Conservation (phyloP, 2,113 vertebrate genomes). For the Triplophysa rosa region DNA sequence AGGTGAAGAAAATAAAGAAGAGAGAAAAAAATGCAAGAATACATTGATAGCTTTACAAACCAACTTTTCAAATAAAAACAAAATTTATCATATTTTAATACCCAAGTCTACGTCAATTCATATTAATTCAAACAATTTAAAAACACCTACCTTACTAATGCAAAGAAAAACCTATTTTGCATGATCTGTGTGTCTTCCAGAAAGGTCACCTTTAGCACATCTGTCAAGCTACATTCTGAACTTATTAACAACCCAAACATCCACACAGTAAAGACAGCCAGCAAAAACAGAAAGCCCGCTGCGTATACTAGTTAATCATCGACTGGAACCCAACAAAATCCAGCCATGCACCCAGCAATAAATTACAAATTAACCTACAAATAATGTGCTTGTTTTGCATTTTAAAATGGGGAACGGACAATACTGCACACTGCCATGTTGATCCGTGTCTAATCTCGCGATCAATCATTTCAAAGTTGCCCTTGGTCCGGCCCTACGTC, state of each 20-base stretch:
- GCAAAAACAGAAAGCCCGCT: neutral
- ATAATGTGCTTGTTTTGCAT: constrained; percentile 28
- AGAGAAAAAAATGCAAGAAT: neutral
- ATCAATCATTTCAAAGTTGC: constrained; percentile 66
- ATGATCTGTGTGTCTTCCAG: neutral
- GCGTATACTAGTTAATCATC: constrained; percentile 70
- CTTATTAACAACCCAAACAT: constrained; percentile 45
- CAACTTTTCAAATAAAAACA: no score
- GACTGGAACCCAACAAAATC: constrained; percentile 65
- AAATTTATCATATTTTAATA: no score
- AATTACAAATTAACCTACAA: constrained; percentile 73
- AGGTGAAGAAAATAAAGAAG: constrained; percentile 24
- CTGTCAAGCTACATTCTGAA: constrained; percentile 23
- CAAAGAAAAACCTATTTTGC: neutral
- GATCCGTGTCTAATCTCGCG: constrained; percentile 45
- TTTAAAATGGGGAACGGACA: neutral
- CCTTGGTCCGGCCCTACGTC: constrained; percentile 78
- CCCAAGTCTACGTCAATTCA: no score
- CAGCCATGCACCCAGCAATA: constrained; percentile 53
- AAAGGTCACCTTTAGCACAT: constrained; percentile 46
- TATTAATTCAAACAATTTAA: no score
- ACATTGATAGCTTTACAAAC: no score
- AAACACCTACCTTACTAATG: neutral
- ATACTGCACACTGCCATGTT: neutral
- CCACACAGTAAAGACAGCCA: constrained; percentile 37